A percentile compares a stretch with the other conserved stretches of the same genome.
Conservation (phyloP, 2,888 invertebrate genomes). For the Chouioia cunea region DNA sequence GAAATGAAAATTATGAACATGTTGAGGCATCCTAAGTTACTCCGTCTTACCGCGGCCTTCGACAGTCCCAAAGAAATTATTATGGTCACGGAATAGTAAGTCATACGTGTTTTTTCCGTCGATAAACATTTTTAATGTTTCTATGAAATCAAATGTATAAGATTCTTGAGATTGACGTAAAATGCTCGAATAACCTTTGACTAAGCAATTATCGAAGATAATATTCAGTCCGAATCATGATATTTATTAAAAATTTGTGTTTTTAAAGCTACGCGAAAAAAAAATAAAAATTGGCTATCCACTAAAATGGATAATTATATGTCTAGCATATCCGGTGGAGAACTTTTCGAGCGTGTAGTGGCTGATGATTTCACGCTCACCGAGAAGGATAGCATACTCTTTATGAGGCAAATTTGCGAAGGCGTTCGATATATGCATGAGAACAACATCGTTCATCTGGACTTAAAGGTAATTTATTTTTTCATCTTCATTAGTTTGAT, state of each 20-base stretch:
- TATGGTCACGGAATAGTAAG: conserved; percentile 94
- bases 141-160: no score
- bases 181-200: no score
- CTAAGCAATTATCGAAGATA: no score
- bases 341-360: conserved; percentile 92
- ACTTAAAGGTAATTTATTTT: conserved; percentile 78
- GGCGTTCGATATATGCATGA: conserved; percentile 92
- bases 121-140: no score
- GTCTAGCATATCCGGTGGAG: conserved; percentile 89
- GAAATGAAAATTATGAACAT: conserved; percentile 91
- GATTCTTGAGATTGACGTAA: no score
- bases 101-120: neutral
- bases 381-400: conserved; percentile 82
- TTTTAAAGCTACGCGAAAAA: no score
- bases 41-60: conserved; percentile 86
- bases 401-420: conserved; percentile 91
- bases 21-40: conserved; percentile 85
- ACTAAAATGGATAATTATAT: conserved; percentile 27
- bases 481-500: neutral
- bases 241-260: no score
- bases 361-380: conserved; percentile 93
- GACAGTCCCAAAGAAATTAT: conserved; percentile 83
- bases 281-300: no score
- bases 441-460: conserved; percentile 87
- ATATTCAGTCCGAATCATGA: no score